A percentile compares a stretch with the other conserved stretches of the same genome.
These are phyloP conservation scores for Margarornis squamiger DNA, from an alignment of 2,797 vertebrate genomes.

Conservation along the genomic window DNA sequence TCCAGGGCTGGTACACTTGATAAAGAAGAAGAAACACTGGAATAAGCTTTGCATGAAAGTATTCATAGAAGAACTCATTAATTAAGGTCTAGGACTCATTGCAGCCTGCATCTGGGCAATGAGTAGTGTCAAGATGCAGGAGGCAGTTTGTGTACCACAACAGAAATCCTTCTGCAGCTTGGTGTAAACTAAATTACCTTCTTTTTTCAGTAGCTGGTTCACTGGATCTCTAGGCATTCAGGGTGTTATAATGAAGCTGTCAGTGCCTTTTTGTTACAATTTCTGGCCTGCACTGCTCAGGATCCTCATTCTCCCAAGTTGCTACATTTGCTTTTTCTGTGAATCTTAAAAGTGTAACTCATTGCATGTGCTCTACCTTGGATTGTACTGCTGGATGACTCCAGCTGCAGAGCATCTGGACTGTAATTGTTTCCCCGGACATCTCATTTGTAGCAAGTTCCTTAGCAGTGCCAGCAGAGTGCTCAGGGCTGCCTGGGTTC, in stretches of 20 bases:
- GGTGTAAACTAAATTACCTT: background rate
- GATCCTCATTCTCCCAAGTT: background rate
- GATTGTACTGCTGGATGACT: background rate
- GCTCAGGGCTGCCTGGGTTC: background rate
- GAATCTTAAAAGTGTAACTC: background rate
- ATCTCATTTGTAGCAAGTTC: constrained; percentile 2
- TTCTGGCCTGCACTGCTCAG: background rate
- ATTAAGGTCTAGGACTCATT: background rate
- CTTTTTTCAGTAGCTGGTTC: background rate
- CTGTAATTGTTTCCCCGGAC: background rate
- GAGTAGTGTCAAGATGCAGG: background rate
- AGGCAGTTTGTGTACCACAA: background rate
- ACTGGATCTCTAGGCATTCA: background rate
- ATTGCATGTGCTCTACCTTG: background rate
- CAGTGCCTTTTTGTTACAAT: background rate
- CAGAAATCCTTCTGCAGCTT: background rate
- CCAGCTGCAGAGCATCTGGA: constrained; percentile 36
- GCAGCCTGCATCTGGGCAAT: background rate
- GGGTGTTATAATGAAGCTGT: background rate
- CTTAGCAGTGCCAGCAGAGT: background rate
- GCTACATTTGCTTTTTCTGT: background rate
- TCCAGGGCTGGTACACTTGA: background rate
- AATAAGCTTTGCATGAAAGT: background rate
- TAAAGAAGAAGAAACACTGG: background rate
- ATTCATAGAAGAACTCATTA: background rate